phyloP scores from a whole-genome alignment of 2,113 vertebrate genomes.

The Neotragus pygmaeus region DNA sequence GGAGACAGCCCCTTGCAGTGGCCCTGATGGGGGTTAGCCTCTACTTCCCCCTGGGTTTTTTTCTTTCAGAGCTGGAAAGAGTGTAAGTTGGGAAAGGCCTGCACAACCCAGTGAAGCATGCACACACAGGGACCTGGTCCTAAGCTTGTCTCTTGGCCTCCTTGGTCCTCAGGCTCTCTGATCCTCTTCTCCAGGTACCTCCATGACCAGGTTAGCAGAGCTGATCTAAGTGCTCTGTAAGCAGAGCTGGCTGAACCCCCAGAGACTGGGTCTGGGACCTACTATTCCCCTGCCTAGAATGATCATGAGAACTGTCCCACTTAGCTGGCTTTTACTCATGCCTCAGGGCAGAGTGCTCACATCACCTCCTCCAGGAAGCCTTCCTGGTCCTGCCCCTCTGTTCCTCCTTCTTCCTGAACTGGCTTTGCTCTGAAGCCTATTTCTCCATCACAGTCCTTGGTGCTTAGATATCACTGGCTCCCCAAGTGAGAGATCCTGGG shows the following conservation, averaged over 20 bases:
- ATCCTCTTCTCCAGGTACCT: not conserved
- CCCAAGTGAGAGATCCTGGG: not conserved
- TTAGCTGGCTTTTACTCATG: not conserved
- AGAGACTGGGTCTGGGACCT: not conserved
- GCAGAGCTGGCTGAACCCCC: not conserved
- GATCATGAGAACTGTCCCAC: not conserved
- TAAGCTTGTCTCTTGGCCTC: not conserved
- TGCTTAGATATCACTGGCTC: not conserved
- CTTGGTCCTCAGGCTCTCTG: not conserved
- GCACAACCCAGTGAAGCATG: accelerated
- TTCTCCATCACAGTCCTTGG: not conserved
- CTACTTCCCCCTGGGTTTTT: too few species aligned
- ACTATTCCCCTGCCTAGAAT: not conserved
- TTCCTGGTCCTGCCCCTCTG: not conserved
- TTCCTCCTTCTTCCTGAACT: not conserved
- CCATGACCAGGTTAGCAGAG: not conserved
- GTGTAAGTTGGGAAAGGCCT: not conserved
- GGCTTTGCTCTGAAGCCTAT: not conserved
- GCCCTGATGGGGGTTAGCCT: not conserved
- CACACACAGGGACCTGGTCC: not conserved
- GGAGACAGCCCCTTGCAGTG: not conserved
- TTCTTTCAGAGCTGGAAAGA: not conserved
- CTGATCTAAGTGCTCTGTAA: not conserved
- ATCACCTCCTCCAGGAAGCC: not conserved
- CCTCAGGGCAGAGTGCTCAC: not conserved